Conservation (phyloP, 1,140 invertebrate genomes). For the Heliothis virescens region DNA sequence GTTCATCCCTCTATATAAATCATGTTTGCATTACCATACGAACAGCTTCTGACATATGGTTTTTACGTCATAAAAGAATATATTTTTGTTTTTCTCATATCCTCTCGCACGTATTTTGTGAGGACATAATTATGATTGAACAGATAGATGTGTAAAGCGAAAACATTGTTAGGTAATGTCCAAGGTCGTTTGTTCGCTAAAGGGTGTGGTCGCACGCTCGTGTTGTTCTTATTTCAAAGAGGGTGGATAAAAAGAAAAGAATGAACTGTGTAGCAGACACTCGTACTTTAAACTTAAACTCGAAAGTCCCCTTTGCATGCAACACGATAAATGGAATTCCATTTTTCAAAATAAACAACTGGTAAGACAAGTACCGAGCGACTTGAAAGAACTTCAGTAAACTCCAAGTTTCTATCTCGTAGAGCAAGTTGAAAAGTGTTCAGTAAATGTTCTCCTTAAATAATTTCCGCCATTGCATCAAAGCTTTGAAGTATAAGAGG, state of each 20-base stretch:
- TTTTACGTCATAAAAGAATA: constrained; percentile 23
- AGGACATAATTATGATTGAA: not conserved
- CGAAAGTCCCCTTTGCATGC: not conserved
- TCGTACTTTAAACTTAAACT: no score
- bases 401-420: not conserved
- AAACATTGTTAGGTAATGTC: not conserved
- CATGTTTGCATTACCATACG: constrained; percentile 15
- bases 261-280: no score
- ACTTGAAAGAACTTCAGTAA: not conserved
- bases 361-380: not conserved
- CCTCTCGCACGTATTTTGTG: not conserved
- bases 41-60: constrained; percentile 32
- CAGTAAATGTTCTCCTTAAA: constrained; percentile 44
- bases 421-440: constrained; percentile 10
- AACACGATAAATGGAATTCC: not conserved
- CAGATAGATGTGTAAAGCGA: not conserved
- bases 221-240: no score
- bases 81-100: constrained; percentile 9
- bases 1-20: constrained; percentile 15
- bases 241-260: no score
- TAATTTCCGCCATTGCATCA: constrained; percentile 48
- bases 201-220: no score
- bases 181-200: not conserved
- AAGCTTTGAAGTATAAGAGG: constrained; percentile 39
- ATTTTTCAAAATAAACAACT: not conserved